A percentile compares a stretch with the other conserved stretches of the same genome.
Evolutionary conservation across 2,113 vertebrate genomes (phyloP).

Genomic region (Himantopus leucocephalus): DNA sequence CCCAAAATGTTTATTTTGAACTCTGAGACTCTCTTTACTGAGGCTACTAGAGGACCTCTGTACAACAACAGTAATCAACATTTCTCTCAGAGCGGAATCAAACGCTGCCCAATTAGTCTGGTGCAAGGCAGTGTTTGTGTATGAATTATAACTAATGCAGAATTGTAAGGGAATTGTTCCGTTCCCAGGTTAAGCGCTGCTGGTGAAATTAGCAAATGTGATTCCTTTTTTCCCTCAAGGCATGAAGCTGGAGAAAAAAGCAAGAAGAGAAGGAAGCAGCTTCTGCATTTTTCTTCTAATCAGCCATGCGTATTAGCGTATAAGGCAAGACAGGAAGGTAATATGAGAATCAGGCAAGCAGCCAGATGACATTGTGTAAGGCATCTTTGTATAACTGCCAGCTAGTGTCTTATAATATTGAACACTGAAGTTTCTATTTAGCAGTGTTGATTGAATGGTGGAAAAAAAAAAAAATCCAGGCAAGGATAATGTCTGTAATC

Average conservation of each 20-base stretch:
- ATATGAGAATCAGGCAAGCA: conserved; percentile 66
- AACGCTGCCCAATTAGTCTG: conserved; percentile 1
- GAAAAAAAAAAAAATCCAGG: conserved; percentile 42
- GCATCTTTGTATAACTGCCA: conserved; percentile 71
- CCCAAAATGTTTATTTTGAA: conserved; percentile 13
- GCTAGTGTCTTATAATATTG: conserved; percentile 67
- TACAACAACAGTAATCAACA: neutral
- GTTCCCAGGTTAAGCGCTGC: conserved; percentile 24
- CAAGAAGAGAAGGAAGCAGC: conserved; percentile 42
- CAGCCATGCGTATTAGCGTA: conserved; percentile 51
- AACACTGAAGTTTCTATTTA: conserved; percentile 70
- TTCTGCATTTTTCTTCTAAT: conserved; percentile 65
- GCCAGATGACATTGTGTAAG: conserved; percentile 70
- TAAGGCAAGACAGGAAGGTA: conserved; percentile 67
- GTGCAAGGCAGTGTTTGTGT: conserved; percentile 9
- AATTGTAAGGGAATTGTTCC: conserved; percentile 1
- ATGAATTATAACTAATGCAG: conserved; percentile 19
- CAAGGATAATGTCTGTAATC: conserved; percentile 69
- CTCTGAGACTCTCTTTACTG: neutral
- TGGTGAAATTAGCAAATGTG: conserved; percentile 45
- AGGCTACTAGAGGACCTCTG: neutral
- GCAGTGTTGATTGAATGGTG: conserved; percentile 64
- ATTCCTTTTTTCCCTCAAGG: conserved; percentile 48
- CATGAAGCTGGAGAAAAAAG: conserved; percentile 47
- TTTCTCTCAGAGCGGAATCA: conserved; percentile 21